Conservation (phyloP, 1,140 invertebrate species). For the Leptopilina clavipes region DNA sequence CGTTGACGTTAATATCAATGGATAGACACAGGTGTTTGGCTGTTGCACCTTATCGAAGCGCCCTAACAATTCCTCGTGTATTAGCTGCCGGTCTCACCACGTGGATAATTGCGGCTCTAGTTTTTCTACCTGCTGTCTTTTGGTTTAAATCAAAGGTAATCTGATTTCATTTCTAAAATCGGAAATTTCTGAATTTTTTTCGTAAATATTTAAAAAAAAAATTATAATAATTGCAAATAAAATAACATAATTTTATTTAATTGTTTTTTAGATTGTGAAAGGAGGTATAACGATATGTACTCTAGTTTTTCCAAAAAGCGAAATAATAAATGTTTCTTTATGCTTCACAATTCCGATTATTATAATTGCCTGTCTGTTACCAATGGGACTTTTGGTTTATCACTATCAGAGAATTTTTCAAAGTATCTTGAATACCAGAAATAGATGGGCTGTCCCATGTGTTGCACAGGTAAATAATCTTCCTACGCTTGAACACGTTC, state of each 20-base stretch:
- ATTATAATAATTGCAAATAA: too few species aligned
- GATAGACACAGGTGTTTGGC: slow-evolving; percentile 78
- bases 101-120: slow-evolving; percentile 73
- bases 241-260: too few species aligned
- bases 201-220: too few species aligned
- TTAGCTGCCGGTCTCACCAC: slow-evolving; percentile 68
- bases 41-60: slow-evolving; percentile 76
- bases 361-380: slow-evolving; percentile 75
- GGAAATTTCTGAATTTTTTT: too few species aligned
- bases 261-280: slow-evolving; percentile 50
- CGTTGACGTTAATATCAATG: slow-evolving; percentile 77
- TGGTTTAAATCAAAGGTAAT: slow-evolving; percentile 73
- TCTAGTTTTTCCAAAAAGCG: slow-evolving; percentile 75
- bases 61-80: slow-evolving; percentile 73
- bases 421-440: slow-evolving; percentile 75
- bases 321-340: slow-evolving; percentile 73
- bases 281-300: slow-evolving; percentile 73
- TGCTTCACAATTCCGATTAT: slow-evolving; percentile 76
- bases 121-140: slow-evolving; percentile 76
- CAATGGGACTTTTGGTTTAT: slow-evolving; percentile 76
- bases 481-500: slow-evolving; percentile 7
- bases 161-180: background rate
- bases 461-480: slow-evolving; percentile 65
- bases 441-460: slow-evolving; percentile 74
- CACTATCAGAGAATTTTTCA: slow-evolving; percentile 78